A percentile compares a stretch with the other conserved stretches of the same genome.
These are phyloP conservation scores for Threskiornis aethiopicus DNA, from an alignment of 2,797 vertebrate genomes.

Conservation along the genomic window DNA sequence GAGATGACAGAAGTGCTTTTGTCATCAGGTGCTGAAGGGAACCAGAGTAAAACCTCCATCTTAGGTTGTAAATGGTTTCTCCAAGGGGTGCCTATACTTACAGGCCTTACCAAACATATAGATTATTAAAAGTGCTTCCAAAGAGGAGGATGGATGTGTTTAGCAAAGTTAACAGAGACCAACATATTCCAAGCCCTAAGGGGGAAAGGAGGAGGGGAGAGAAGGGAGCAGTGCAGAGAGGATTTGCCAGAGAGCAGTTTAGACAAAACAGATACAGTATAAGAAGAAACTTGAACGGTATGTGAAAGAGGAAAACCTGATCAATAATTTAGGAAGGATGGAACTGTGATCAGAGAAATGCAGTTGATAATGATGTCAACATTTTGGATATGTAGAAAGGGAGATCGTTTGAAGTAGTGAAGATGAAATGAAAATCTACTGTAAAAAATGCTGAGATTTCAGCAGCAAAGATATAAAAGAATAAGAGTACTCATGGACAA, in stretches of 20 bases:
- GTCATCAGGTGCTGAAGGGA: not conserved
- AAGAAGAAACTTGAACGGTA: not conserved
- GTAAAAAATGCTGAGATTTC: not conserved
- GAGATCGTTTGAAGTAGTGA: not conserved
- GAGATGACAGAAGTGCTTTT: not conserved
- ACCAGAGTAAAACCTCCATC: not conserved
- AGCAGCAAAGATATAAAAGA: not conserved
- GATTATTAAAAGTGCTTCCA: not conserved
- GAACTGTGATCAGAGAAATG: not conserved
- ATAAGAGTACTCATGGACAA: not conserved
- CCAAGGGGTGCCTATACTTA: not conserved
- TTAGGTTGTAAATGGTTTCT: not conserved
- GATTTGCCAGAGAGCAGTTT: not conserved
- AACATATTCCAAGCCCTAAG: not conserved
- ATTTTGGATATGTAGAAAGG: not conserved
- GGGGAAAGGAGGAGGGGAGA: not conserved
- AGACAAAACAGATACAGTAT: not conserved
- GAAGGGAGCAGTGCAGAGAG: not conserved
- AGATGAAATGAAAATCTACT: not conserved
- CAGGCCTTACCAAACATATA: not conserved
- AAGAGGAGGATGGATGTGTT: not conserved
- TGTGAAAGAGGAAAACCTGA: not conserved
- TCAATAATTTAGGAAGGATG: slow-evolving; percentile 8
- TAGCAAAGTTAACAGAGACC: not conserved
- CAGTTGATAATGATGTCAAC: not conserved